phyloP scores from a whole-genome alignment of 1,140 invertebrate species.

The Drosophila pseudoananassae region DNA sequence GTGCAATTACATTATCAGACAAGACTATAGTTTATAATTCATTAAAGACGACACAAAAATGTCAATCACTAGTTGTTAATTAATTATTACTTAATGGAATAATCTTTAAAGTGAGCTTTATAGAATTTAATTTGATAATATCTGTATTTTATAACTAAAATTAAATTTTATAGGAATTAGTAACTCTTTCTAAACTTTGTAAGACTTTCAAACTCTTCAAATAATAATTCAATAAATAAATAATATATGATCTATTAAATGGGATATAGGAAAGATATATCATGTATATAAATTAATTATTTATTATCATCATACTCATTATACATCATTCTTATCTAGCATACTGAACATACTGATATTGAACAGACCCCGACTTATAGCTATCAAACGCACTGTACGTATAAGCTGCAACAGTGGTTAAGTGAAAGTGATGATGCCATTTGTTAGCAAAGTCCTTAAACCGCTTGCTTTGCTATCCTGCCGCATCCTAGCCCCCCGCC shows the following conservation, averaged over 20 bases:
- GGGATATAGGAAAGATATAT: too few species aligned
- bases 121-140: too few species aligned
- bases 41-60: neutral
- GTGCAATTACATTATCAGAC: slow-evolving; percentile 3
- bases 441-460: slow-evolving; percentile 67
- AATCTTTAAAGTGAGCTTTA: neutral
- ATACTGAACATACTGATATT: too few species aligned
- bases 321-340: too few species aligned
- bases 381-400: slow-evolving; percentile 27
- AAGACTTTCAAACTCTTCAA: too few species aligned
- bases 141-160: too few species aligned
- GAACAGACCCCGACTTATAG: slow-evolving; percentile 16
- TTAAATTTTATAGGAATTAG: too few species aligned
- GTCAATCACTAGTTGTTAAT: neutral
- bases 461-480: slow-evolving; percentile 27
- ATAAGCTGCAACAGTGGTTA: slow-evolving; percentile 21
- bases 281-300: too few species aligned
- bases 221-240: neutral
- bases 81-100: neutral
- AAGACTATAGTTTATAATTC: slow-evolving; percentile 1
- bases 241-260: too few species aligned
- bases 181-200: too few species aligned
- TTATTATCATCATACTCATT: too few species aligned
- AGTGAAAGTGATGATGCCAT: slow-evolving; percentile 68
- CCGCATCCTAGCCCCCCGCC: neutral